Percentiles rank a stretch among this genome's conserved stretches.
These are phyloP conservation scores for Meiosimyza decipiens DNA, from an alignment of 2,888 invertebrate species.

Conservation along the genomic window DNA sequence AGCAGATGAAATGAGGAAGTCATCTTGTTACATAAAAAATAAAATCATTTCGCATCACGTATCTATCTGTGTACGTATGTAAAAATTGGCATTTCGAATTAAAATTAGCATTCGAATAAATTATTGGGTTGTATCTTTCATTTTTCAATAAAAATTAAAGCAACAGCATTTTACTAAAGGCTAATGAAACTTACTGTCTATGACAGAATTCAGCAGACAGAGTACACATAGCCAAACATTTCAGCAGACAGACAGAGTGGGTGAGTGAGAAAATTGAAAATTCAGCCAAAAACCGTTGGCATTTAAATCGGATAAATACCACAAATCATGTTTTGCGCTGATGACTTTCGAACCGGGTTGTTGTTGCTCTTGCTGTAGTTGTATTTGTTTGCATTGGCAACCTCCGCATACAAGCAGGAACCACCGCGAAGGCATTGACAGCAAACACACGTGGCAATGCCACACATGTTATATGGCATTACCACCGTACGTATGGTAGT, in stretches of 20 bases:
- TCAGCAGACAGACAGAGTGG: background rate
- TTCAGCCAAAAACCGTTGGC: constrained; percentile 26
- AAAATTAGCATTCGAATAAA: too few species aligned
- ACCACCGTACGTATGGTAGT: background rate
- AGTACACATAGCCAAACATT: background rate
- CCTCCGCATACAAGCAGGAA: constrained; percentile 2
- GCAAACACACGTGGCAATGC: constrained; percentile 16
- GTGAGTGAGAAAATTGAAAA: constrained; percentile 11
- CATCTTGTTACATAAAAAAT: too few species aligned
- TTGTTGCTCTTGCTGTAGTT: background rate
- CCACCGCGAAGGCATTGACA: constrained; percentile 11
- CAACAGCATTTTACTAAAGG: too few species aligned
- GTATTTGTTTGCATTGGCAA: constrained; percentile 21
- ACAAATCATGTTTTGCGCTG: constrained; percentile 41
- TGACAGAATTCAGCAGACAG: background rate
- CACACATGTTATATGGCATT: too few species aligned
- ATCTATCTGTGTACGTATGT: too few species aligned
- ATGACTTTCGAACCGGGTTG: constrained; percentile 33
- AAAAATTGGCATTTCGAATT: too few species aligned
- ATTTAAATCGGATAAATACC: constrained; percentile 45
- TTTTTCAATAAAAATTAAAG: too few species aligned
- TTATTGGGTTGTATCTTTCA: too few species aligned
- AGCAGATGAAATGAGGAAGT: too few species aligned
- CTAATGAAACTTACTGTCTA: too few species aligned
- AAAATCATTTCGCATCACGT: too few species aligned